A percentile compares a stretch with the other conserved stretches of the same genome.
These are phyloP conservation scores for Crambe crambe DNA, from an alignment of 37 sponge, comb jelly and placozoan genomes.

Conservation along the genomic window DNA sequence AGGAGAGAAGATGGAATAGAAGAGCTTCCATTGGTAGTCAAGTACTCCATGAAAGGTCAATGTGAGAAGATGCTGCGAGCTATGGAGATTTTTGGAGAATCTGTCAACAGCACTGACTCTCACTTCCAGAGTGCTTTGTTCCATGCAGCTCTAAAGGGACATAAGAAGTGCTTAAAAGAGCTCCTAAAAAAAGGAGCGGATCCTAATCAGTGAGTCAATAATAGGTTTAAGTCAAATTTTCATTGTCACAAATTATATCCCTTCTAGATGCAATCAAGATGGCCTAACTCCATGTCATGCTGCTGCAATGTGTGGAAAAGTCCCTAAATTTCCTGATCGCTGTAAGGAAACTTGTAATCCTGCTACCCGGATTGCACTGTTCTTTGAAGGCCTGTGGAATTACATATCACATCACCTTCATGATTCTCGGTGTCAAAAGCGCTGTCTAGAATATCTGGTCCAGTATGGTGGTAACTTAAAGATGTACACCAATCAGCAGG, in stretches of 20 bases:
- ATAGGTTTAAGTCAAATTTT: neutral
- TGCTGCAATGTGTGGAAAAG: conserved; percentile 11
- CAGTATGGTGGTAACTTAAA: conserved; percentile 31
- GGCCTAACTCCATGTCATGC: conserved; percentile 38
- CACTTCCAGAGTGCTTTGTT: conserved; percentile 25
- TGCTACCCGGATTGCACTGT: neutral
- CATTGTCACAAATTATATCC: neutral
- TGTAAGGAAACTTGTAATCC: conserved; percentile 11
- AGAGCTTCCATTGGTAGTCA: conserved; percentile 17
- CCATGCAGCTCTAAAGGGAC: conserved; percentile 26
- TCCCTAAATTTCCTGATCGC: neutral
- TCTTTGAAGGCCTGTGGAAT: conserved; percentile 1
- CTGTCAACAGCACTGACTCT: conserved; percentile 7
- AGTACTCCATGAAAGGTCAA: conserved; percentile 26
- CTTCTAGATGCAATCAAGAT: neutral
- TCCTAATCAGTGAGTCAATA: conserved; percentile 35
- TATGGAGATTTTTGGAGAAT: conserved; percentile 11
- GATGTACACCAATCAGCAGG: neutral
- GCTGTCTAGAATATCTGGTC: conserved; percentile 37
- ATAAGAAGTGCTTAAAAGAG: conserved; percentile 33
- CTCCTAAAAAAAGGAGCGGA: conserved; percentile 50
- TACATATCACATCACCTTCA: conserved; percentile 11
- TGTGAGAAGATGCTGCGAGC: conserved; percentile 1
- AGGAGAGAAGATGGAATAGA: no score
- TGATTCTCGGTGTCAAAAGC: conserved; percentile 10